Evolutionary conservation across 1,140 invertebrate species (phyloP).

Genomic region (Ooceraea biroi): DNA sequence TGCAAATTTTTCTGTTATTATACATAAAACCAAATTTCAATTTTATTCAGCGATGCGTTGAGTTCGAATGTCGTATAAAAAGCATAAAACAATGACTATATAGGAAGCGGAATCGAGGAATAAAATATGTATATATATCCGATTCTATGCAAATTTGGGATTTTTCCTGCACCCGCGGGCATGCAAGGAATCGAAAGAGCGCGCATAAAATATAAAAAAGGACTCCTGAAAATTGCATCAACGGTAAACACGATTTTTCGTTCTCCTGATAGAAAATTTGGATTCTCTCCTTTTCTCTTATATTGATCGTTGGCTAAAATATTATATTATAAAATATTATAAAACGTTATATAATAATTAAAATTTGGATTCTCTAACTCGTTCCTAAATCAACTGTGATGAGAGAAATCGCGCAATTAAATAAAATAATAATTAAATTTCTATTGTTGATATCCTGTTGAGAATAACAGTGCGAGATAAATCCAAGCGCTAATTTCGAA

Average conservation of each 20-base stretch:
- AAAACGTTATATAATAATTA: background rate
- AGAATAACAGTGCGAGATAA: conserved; percentile 25
- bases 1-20: background rate
- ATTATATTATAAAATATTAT: too few species aligned
- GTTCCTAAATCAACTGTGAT: background rate
- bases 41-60: background rate
- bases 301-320: background rate
- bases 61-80: background rate
- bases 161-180: conserved; percentile 7
- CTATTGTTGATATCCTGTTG: background rate
- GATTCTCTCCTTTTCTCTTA: background rate
- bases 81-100: background rate
- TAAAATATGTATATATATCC: conserved; percentile 22
- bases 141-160: conserved; percentile 30
- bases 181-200: conserved; percentile 21
- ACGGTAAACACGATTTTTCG: conserved; percentile 13
- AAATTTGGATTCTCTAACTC: background rate
- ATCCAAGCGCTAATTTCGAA: conserved; percentile 31
- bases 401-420: too few species aligned
- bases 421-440: background rate
- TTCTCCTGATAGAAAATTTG: conserved; percentile 37
- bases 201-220: conserved; percentile 28
- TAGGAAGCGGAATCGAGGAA: conserved; percentile 15
- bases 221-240: conserved; percentile 25
- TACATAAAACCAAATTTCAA: background rate